Percentiles rank a stretch among this genome's conserved stretches.
Conservation (phyloP, 2,113 vertebrate species). For the Dicrurus megarhynchus region DNA sequence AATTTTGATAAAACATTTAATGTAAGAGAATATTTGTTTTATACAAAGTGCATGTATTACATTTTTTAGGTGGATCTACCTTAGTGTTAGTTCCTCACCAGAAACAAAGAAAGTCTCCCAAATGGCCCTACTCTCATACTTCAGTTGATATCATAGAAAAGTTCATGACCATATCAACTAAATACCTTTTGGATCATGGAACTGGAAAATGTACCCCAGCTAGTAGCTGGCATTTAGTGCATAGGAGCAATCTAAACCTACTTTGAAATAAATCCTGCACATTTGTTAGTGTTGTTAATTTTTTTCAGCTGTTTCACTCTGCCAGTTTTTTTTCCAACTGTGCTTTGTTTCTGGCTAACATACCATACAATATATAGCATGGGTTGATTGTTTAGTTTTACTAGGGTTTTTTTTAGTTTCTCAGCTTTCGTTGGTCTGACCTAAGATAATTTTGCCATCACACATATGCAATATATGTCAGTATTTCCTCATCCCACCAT, state of each 20-base stretch:
- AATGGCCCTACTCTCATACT: not conserved
- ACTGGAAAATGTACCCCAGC: not conserved
- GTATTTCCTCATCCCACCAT: not conserved
- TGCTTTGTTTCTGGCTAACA: not conserved
- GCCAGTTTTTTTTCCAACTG: not conserved
- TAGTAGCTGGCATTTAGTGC: not conserved
- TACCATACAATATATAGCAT: not conserved
- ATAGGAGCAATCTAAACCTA: not conserved
- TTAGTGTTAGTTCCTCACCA: not conserved
- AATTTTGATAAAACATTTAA: not conserved
- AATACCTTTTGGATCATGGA: not conserved
- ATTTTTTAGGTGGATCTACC: not conserved
- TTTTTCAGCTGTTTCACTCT: not conserved
- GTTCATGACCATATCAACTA: not conserved
- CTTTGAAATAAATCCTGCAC: not conserved
- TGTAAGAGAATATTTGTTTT: not conserved
- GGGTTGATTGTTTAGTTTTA: not conserved
- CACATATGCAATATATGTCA: not conserved
- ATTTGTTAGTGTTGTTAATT: not conserved
- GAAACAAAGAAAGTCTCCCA: not conserved
- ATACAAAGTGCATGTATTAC: not conserved
- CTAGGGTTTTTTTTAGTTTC: not conserved
- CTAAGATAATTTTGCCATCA: not conserved
- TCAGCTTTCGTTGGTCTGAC: not conserved
- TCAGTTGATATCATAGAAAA: not conserved